Conservation (phyloP, 2,888 invertebrate genomes). For the Tribolium freemani region DNA sequence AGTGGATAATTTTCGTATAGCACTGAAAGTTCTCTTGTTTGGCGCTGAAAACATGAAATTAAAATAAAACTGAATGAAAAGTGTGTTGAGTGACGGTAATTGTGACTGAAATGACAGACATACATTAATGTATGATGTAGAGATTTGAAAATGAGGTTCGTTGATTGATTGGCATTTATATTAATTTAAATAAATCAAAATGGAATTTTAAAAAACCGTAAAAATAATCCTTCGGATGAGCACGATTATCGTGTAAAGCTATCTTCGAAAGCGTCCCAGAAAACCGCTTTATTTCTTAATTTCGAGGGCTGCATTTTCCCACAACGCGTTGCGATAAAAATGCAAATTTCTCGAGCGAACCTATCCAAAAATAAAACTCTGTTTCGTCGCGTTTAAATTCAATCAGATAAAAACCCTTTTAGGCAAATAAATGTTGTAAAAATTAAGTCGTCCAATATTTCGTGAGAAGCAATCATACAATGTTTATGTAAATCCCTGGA, state of each 20-base stretch:
- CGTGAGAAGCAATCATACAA: slow-evolving; percentile 54
- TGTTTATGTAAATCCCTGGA: slow-evolving; percentile 50
- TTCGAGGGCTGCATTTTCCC: slow-evolving; percentile 35
- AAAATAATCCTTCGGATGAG: slow-evolving; percentile 30
- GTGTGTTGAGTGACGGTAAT: background rate
- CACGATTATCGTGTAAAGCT: slow-evolving; percentile 21
- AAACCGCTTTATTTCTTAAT: slow-evolving; percentile 43
- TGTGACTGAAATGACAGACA: background rate
- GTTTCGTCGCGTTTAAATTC: slow-evolving; percentile 39
- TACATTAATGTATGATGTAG: background rate
- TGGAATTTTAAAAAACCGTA: no score
- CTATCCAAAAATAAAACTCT: slow-evolving; percentile 27
- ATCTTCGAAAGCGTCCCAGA: slow-evolving; percentile 30
- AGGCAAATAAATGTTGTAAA: slow-evolving; percentile 51
- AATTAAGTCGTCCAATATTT: slow-evolving; percentile 53
- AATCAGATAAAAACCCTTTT: slow-evolving; percentile 51
- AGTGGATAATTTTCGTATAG: background rate
- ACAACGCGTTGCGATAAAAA: slow-evolving; percentile 38
- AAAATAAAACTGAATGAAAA: background rate
- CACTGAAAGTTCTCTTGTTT: background rate
- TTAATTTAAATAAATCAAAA: background rate
- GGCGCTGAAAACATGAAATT: background rate
- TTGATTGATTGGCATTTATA: background rate
- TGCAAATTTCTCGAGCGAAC: slow-evolving; percentile 38
- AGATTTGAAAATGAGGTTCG: background rate